phyloP scores from a whole-genome alignment of 2,113 vertebrate species.

The Panthera tigris region DNA sequence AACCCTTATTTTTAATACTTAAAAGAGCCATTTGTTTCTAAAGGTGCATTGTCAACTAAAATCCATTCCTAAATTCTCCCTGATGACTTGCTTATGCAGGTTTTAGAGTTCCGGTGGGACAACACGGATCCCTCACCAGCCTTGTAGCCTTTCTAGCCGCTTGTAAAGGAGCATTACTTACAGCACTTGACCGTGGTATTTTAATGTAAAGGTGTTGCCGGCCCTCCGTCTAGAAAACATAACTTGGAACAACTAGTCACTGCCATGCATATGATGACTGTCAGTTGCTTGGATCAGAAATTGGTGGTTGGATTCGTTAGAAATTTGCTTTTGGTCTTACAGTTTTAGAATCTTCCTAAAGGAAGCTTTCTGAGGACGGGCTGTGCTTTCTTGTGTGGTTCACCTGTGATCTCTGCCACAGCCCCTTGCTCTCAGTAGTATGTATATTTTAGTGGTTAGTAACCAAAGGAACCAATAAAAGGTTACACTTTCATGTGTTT shows the following conservation, averaged over 20 bases:
- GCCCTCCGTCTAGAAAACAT: background rate
- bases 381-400: background rate
- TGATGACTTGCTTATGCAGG: background rate
- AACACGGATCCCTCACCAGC: background rate
- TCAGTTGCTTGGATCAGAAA: background rate
- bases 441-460: background rate
- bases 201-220: conserved; percentile 17
- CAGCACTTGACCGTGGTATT: background rate
- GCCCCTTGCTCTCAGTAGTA: background rate
- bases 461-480: background rate
- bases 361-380: background rate
- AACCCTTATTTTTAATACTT: conserved; percentile 60
- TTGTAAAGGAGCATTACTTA: background rate
- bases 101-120: background rate
- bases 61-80: background rate
- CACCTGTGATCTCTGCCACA: background rate
- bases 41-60: conserved; percentile 46
- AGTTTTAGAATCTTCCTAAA: background rate
- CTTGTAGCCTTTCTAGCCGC: background rate
- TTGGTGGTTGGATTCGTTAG: conserved; percentile 23
- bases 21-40: conserved; percentile 34
- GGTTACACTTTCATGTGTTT: background rate
- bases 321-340: conserved; percentile 1
- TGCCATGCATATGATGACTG: background rate
- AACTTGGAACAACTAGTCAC: background rate